Percentiles rank a stretch among this genome's conserved stretches.
phyloP scores from a whole-genome alignment of 1,140 invertebrate species.

The Aphaenogaster floridana region DNA sequence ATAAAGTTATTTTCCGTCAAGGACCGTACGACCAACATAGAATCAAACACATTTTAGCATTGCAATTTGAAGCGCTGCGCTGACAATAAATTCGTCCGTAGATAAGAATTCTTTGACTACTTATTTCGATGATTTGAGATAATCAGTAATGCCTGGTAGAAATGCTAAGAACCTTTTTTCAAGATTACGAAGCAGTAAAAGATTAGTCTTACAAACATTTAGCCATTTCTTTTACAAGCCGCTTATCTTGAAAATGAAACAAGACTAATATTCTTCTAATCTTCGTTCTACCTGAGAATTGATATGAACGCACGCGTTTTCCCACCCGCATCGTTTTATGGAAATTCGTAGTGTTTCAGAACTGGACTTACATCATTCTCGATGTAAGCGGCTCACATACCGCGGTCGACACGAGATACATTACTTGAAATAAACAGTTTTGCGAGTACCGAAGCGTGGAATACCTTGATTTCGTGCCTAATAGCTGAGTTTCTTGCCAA shows the following conservation, averaged over 20 bases:
- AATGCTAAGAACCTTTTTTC: background rate
- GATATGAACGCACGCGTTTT: background rate
- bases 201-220: background rate
- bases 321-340: conserved; percentile 29
- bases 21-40: background rate
- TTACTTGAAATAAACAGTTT: conserved; percentile 55
- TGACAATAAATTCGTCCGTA: background rate
- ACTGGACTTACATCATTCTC: conserved; percentile 30
- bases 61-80: background rate
- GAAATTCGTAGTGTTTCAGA: conserved; percentile 21
- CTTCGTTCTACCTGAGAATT: background rate
- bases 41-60: background rate
- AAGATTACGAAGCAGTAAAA: background rate
- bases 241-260: background rate
- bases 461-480: conserved; percentile 30
- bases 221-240: background rate
- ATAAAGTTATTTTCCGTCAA: background rate
- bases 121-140: background rate
- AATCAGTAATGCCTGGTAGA: background rate
- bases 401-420: conserved; percentile 24
- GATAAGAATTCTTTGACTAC: background rate
- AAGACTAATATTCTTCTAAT: background rate
- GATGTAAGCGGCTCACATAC: conserved; percentile 15
- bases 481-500: conserved; percentile 1
- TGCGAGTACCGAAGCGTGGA: conserved; percentile 44